Percentiles rank a stretch among this genome's conserved stretches.
phyloP scores from a whole-genome alignment of 92 coral and sea anemone genomes.

The Porites lobata region DNA sequence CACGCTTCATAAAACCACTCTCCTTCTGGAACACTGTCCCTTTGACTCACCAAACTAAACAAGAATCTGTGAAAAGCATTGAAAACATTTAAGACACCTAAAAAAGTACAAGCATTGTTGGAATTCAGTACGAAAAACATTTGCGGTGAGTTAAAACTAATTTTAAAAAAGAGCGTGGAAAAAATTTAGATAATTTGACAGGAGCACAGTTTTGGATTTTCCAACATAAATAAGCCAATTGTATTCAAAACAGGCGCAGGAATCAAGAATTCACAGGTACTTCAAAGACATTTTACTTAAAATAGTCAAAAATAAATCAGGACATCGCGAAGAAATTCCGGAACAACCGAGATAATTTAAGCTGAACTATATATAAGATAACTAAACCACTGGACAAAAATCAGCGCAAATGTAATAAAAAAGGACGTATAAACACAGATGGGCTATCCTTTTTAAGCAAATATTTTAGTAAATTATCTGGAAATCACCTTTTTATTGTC shows the following conservation, averaged over 20 bases:
- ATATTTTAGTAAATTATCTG: not conserved
- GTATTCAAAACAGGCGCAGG: not conserved
- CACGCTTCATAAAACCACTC: too few species aligned
- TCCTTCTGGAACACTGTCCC: too few species aligned
- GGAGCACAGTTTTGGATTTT: not conserved
- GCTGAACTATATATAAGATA: conserved; percentile 3
- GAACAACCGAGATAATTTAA: not conserved
- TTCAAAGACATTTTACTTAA: not conserved
- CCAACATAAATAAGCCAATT: not conserved
- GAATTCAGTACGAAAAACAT: not conserved
- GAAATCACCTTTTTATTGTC: not conserved
- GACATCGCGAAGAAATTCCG: not conserved
- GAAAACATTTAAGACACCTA: not conserved
- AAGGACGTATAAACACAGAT: not conserved
- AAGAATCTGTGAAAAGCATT: not conserved
- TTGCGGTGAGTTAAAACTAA: not conserved
- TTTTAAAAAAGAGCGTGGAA: not conserved
- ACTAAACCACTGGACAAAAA: not conserved
- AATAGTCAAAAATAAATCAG: not conserved
- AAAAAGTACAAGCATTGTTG: not conserved
- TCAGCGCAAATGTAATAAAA: not conserved
- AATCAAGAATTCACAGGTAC: not conserved
- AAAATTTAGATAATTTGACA: not conserved
- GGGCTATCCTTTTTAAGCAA: not conserved
- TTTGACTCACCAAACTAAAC: not conserved